Evolutionary conservation across 2,888 invertebrate genomes (phyloP), one percentile per base, ranked within the genome.

Genomic region (Pseudococcus viburni): DNA sequence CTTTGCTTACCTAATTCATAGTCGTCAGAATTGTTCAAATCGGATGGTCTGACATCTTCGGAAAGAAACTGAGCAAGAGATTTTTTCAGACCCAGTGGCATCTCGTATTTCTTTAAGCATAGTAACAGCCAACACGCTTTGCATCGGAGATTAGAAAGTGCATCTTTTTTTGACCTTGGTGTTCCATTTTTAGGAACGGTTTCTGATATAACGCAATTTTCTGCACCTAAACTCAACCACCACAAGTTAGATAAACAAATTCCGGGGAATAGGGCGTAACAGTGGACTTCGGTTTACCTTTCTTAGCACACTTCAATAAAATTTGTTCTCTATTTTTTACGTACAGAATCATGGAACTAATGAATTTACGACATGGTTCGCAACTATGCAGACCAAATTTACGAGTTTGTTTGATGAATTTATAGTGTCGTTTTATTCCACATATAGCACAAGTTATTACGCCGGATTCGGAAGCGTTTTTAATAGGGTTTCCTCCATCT

Each of bases 121-220:
- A 96, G 94, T 92, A 95, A 96, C 12, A 97, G 93, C 96, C 97
- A 97, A 91, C 97, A 97, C 19, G 96, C 96, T 87, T 95, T 94
- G 92, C 97, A 97, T 55, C 96, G 93, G 64, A 95, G 94, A 91
- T 95, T 95, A 91, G 88, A 88, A 83, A 88, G 83, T 39, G 88
- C 88, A 80, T 88, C 88, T 55, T 80, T 88, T 55, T 88, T 88
- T 39, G 88, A 88, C 33, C 55, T 80, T n/a, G 77, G 46, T 26
- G 80, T 80, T 80, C 59, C 83, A 48, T 73, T 73, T 51, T 83
- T 33, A 0, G 83, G 48, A 51, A 55, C 22, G n/a, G 51, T 88
- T 88, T 88, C 88, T 4, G 83, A 55, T 26, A 83, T 55, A 19
- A 88, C 48, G 22, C 88, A 88, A 83, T 88, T 88, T 83, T 88